Evolutionary conservation across 2,797 vertebrate genomes (phyloP).

Genomic region (Nasua narica): DNA sequence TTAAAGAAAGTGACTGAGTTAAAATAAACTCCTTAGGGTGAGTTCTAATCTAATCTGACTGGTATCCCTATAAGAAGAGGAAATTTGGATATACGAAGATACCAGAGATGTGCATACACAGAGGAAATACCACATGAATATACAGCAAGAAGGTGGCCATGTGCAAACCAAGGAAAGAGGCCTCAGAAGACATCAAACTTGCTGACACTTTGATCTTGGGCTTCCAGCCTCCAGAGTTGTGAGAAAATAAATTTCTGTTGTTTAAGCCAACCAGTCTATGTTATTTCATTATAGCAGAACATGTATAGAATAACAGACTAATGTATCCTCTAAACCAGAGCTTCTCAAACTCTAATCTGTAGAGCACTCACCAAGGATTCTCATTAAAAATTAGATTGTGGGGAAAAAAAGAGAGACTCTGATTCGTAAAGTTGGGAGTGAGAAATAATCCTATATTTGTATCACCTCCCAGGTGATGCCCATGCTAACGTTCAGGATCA

Average conservation of each 20-base stretch:
- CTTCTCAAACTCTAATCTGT: neutral
- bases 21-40: neutral
- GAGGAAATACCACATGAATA: neutral
- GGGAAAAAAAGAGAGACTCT: neutral
- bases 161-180: neutral
- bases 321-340: neutral
- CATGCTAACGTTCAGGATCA: neutral
- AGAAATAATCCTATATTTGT: neutral
- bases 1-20: neutral
- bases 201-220: neutral
- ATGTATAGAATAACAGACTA: neutral
- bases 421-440: neutral
- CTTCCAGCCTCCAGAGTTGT: neutral
- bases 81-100: neutral
- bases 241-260: neutral
- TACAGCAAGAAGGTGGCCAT: neutral
- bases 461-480: neutral
- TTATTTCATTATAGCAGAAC: neutral
- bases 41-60: neutral
- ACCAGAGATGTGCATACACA: neutral
- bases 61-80: neutral
- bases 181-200: neutral
- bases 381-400: neutral
- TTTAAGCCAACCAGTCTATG: neutral
- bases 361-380: neutral